Percentiles rank a stretch among this genome's conserved stretches.
These are phyloP conservation scores for Aleiodes testaceus DNA, from an alignment of 2,888 invertebrate genomes.

Conservation along the genomic window DNA sequence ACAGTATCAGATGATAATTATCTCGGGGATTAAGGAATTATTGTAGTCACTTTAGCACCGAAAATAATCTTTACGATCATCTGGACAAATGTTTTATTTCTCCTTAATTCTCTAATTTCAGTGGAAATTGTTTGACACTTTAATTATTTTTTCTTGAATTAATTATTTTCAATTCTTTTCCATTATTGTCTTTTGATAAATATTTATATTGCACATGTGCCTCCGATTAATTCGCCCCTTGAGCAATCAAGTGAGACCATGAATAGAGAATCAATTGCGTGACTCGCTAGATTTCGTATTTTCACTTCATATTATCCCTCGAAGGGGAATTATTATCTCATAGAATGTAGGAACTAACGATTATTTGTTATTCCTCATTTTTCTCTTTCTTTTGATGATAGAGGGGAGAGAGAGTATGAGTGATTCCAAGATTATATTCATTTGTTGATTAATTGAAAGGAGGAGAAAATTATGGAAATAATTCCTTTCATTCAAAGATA, in stretches of 20 bases:
- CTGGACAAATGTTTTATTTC: background rate
- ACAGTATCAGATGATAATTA: conserved; percentile 13
- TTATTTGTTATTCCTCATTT: conserved; percentile 4
- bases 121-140: no score
- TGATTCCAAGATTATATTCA: no score
- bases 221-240: conserved; percentile 34
- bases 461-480: no score
- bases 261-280: conserved; percentile 35
- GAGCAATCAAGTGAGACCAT: conserved; percentile 27
- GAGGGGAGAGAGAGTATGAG: no score
- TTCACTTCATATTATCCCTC: background rate
- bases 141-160: no score
- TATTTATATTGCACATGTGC: conserved; percentile 29
- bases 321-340: background rate
- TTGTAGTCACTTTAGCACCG: background rate
- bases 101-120: background rate
- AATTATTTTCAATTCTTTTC: no score
- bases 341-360: background rate
- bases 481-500: no score
- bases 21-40: conserved; percentile 12
- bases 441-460: no score
- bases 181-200: conserved; percentile 24
- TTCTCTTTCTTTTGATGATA: background rate
- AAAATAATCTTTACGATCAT: background rate
- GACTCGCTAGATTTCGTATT: conserved; percentile 39